Conservation (phyloP, 1,140 invertebrate genomes). For the Drosophila takahashii region DNA sequence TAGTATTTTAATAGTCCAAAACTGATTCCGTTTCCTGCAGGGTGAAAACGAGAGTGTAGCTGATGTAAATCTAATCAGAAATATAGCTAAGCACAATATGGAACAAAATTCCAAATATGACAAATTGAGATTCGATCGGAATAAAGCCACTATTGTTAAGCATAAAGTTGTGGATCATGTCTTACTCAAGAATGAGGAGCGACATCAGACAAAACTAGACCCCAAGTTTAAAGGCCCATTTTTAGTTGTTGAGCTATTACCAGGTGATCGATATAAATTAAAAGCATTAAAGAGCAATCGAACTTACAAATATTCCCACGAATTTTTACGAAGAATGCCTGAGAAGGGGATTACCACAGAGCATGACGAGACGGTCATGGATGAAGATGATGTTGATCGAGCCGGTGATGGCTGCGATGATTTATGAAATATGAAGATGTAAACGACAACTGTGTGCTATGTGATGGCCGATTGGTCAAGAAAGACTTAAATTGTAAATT, state of each 20-base stretch:
- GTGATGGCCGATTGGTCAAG: not conserved
- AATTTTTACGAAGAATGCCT: conserved; percentile 11
- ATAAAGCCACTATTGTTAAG: too few relatives aligned
- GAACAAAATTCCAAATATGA: not conserved
- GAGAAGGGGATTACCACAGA: conserved; percentile 6
- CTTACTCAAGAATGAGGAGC: not conserved
- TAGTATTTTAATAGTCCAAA: too few relatives aligned
- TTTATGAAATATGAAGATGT: not conserved
- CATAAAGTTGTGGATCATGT: not conserved
- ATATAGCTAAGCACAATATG: conserved; percentile 11
- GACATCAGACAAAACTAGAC: not conserved
- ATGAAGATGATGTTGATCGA: not conserved
- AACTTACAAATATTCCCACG: conserved; percentile 21
- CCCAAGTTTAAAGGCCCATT: conserved; percentile 10
- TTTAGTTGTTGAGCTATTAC: too few relatives aligned
- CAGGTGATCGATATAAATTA: too few relatives aligned
- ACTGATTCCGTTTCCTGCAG: too few relatives aligned
- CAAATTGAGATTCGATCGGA: not conserved
- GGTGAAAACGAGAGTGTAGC: conserved; percentile 9
- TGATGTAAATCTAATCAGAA: conserved; percentile 2
- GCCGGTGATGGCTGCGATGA: conserved; percentile 1
- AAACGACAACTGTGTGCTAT: conserved; percentile 3
- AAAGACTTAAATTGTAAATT: conserved; percentile 9
- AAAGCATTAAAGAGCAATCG: conserved; percentile 5
- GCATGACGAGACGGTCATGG: not conserved